A percentile compares a stretch with the other conserved stretches of the same genome.
phyloP scores from a whole-genome alignment of 2,888 invertebrate genomes.

The Chymomyza caudatula region DNA sequence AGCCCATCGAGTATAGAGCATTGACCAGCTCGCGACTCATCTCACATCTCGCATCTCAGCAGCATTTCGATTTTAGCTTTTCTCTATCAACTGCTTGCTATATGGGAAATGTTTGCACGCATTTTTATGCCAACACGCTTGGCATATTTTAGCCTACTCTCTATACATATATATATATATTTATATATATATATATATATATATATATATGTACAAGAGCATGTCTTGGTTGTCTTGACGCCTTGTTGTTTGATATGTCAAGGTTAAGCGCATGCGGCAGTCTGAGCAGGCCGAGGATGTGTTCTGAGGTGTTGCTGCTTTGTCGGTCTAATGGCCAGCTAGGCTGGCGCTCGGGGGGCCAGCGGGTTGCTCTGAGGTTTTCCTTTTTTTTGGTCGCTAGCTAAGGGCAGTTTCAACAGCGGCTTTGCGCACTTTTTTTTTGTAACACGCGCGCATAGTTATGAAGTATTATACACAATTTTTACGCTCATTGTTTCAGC shows the following conservation, averaged over 20 bases:
- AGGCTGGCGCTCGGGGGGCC: not conserved
- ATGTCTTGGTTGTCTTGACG: not conserved
- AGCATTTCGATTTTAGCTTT: no score
- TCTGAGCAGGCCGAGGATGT: not conserved
- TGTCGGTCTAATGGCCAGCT: not conserved
- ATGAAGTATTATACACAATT: not conserved
- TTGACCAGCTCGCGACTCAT: no score
- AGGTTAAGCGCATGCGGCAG: slow-evolving; percentile 51
- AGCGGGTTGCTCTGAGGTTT: not conserved
- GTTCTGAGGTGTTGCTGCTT: not conserved
- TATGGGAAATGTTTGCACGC: no score
- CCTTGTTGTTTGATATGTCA: slow-evolving; percentile 58
- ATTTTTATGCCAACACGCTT: no score
- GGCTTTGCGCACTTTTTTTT: not conserved
- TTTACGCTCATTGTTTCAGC: not conserved
- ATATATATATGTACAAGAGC: not conserved
- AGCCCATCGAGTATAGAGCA: no score
- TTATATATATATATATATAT: slow-evolving; percentile 15
- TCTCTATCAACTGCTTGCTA: not conserved
- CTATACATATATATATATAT: slow-evolving; percentile 4
- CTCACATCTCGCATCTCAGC: no score
- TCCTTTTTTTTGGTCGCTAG: slow-evolving; percentile 5
- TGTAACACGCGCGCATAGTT: not conserved
- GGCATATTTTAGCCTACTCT: no score
- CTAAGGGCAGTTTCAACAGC: not conserved